Evolutionary conservation across 2,888 invertebrate genomes (phyloP).

Genomic region (Nephrotoma guestfalica): DNA sequence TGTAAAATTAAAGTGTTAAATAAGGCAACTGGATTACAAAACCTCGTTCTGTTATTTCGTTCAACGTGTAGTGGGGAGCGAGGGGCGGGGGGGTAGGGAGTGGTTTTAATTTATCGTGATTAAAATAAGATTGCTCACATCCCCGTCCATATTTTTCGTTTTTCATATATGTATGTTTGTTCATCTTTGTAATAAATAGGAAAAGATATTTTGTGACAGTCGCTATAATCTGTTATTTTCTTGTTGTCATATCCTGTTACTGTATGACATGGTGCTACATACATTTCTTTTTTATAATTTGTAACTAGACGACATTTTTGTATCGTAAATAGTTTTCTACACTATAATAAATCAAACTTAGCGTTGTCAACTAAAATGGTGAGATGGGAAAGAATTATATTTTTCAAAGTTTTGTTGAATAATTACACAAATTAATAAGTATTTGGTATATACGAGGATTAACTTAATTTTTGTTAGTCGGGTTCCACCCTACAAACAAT

Average conservation of each 20-base stretch:
- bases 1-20: background rate
- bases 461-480: no score
- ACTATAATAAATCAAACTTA: background rate
- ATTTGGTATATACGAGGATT: no score
- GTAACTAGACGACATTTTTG: background rate
- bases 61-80: no score
- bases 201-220: background rate
- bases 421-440: no score
- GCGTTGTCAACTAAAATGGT: background rate
- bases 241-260: background rate
- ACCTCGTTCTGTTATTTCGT: no score
- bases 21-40: no score
- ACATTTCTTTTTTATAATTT: background rate
- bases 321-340: background rate
- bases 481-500: no score
- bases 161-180: background rate
- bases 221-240: background rate
- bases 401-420: background rate
- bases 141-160: background rate
- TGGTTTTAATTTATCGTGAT: background rate
- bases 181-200: background rate
- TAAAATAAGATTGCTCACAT: background rate
- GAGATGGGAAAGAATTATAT: background rate
- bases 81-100: background rate
- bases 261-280: background rate